Percentiles rank a stretch among this genome's conserved stretches.
These are phyloP conservation scores for Agriopis leucophaearia DNA, from an alignment of 2,888 invertebrate species.

Conservation along the genomic window DNA sequence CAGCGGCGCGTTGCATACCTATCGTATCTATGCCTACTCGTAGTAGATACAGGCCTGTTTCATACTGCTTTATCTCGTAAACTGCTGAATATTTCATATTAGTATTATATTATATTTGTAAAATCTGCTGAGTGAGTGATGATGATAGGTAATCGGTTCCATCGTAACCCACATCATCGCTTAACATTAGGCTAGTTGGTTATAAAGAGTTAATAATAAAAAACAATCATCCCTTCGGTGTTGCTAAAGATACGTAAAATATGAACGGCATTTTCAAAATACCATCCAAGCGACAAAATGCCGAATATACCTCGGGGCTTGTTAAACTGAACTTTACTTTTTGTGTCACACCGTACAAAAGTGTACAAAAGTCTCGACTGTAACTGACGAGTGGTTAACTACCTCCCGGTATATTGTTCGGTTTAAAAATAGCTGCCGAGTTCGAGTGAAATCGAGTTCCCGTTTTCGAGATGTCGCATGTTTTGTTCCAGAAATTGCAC, in stretches of 20 bases:
- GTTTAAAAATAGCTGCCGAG: conserved; percentile 4
- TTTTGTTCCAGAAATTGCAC: conserved; percentile 3
- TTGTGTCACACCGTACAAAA: conserved; percentile 6
- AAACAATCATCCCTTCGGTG: too few relatives aligned
- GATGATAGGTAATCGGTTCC: too few relatives aligned
- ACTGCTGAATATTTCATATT: too few relatives aligned
- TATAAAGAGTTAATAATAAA: too few relatives aligned
- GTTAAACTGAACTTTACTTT: conserved; percentile 10
- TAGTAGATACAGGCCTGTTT: too few relatives aligned
- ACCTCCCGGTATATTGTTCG: neutral
- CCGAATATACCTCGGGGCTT: conserved; percentile 1
- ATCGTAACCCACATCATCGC: too few relatives aligned
- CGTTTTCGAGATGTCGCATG: neutral
- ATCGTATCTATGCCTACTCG: too few relatives aligned
- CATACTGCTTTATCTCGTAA: too few relatives aligned
- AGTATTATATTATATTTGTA: too few relatives aligned
- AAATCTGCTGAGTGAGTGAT: too few relatives aligned
- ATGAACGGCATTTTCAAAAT: neutral
- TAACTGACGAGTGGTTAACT: conserved; percentile 18
- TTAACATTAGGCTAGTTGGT: too few relatives aligned
- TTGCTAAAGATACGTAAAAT: neutral
- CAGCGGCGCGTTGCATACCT: too few relatives aligned
- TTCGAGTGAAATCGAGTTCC: neutral
- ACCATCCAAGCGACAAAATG: neutral
- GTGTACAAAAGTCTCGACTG: conserved; percentile 4